A percentile compares a stretch with the other conserved stretches of the same genome.
Conservation (phyloP, 2,888 invertebrate genomes). For the Capitulum mitella region DNA sequence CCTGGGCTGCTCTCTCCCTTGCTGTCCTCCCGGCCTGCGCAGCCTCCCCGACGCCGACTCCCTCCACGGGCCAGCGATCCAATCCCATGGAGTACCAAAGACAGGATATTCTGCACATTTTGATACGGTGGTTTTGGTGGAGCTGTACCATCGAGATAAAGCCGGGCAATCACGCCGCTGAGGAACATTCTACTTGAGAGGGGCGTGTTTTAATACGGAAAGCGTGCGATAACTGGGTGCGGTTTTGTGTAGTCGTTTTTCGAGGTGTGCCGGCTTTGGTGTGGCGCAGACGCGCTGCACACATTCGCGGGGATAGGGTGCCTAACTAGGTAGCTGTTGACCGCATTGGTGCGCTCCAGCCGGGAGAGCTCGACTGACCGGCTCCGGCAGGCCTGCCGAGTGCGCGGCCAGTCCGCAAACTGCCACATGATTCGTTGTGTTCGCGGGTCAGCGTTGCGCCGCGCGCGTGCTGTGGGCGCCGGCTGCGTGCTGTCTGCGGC, state of each 20-base stretch:
- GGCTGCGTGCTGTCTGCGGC: background rate
- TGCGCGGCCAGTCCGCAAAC: too few species aligned
- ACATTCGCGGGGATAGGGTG: too few species aligned
- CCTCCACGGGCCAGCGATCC: too few species aligned
- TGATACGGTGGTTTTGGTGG: slow-evolving; percentile 17
- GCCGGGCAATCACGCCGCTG: background rate
- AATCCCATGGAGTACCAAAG: slow-evolving; percentile 20
- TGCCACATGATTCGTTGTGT: background rate
- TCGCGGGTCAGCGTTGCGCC: background rate
- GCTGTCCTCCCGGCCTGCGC: background rate
- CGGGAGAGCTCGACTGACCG: too few species aligned
- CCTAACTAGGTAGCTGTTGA: too few species aligned
- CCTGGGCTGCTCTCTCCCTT: too few species aligned
- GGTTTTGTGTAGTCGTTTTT: background rate
- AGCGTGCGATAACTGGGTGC: background rate
- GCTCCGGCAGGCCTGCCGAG: too few species aligned
- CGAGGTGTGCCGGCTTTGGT: background rate
- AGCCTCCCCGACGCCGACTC: too few species aligned
- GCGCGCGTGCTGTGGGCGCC: background rate
- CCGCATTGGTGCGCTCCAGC: too few species aligned
- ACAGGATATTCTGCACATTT: slow-evolving; percentile 3
- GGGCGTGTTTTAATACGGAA: slow-evolving; percentile 4
- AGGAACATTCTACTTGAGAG: background rate
- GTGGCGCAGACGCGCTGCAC: too few species aligned
- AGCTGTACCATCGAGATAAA: background rate